These are phyloP conservation scores for Rhynchotus rufescens DNA, from an alignment of 2,797 vertebrate genomes.

Conservation along the genomic window DNA sequence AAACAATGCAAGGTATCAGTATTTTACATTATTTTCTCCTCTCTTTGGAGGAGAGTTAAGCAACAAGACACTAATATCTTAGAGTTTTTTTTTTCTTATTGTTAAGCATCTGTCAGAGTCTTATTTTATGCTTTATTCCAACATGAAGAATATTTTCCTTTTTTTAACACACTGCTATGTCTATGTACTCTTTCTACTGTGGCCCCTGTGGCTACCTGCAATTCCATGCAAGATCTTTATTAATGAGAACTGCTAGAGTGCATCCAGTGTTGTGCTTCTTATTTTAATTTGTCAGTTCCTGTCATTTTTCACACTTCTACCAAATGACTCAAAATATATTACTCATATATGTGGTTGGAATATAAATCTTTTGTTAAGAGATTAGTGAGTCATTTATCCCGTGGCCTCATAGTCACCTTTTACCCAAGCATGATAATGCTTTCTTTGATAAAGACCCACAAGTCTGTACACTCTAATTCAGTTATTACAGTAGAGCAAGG, in stretches of 20 bases:
- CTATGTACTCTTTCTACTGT: rapidly evolving
- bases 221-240: not conserved
- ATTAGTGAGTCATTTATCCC: not conserved
- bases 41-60: not conserved
- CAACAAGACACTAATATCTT: not conserved
- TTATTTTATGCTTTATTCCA: not conserved
- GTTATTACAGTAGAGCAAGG: not conserved
- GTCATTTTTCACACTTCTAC: not conserved
- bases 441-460: not conserved
- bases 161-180: not conserved
- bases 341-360: not conserved
- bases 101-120: not conserved
- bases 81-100: not conserved
- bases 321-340: not conserved
- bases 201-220: not conserved
- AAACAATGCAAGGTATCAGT: not conserved
- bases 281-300: not conserved
- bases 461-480: not conserved
- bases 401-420: not conserved
- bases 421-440: not conserved
- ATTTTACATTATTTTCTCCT: not conserved
- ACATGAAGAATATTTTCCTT: not conserved
- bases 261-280: not conserved
- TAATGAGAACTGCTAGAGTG: not conserved
- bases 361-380: not conserved